These are phyloP conservation scores for Euplagia quadripunctaria DNA, from an alignment of 2,888 invertebrate species.

Conservation along the genomic window DNA sequence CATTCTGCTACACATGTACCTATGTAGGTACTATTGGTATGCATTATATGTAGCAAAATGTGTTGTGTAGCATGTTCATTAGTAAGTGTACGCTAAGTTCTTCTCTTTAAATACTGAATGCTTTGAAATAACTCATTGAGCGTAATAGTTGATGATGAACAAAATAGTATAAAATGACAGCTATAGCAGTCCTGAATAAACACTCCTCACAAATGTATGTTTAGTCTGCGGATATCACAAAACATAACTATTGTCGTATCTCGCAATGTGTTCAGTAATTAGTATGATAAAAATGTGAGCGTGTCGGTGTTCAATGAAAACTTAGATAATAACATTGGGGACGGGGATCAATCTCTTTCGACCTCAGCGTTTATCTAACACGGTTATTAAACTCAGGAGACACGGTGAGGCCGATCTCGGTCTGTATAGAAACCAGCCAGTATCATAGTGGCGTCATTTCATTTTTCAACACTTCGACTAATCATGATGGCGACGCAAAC, in stretches of 20 bases:
- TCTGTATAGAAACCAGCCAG: conserved; percentile 21
- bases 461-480: conserved; percentile 23
- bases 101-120: no score
- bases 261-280: conserved; percentile 30
- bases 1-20: no score
- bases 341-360: conserved; percentile 38
- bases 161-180: conserved; percentile 8
- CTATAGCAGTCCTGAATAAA: conserved; percentile 4
- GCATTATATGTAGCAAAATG: no score
- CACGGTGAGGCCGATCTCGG: conserved; percentile 20
- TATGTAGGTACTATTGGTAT: no score
- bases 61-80: no score
- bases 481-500: not conserved
- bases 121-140: not conserved
- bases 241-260: conserved; percentile 37
- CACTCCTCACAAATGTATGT: conserved; percentile 21
- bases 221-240: conserved; percentile 23
- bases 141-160: not conserved
- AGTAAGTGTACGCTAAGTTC: no score
- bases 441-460: conserved; percentile 16
- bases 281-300: conserved; percentile 42
- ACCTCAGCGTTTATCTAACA: conserved; percentile 40
- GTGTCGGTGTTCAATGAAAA: conserved; percentile 34
- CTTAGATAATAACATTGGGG: conserved; percentile 40
- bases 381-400: conserved; percentile 56